Percentiles rank a stretch among this genome's conserved stretches.
These are phyloP conservation scores for Xestia c-nigrum DNA, from an alignment of 2,888 invertebrate species.

Conservation along the genomic window DNA sequence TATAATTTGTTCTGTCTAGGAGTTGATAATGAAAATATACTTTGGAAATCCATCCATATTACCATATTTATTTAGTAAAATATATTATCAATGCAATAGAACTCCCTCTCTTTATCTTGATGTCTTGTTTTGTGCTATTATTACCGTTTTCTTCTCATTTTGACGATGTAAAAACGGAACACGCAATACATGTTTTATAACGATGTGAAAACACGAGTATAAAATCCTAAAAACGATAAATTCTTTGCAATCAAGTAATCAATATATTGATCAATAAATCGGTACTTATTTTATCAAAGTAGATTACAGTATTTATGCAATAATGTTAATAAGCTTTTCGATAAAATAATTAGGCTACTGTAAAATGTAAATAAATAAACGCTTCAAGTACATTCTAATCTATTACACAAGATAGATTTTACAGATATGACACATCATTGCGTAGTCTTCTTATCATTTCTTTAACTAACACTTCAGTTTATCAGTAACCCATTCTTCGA, in stretches of 20 bases:
- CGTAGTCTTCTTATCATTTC: conserved; percentile 14
- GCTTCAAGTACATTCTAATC: neutral
- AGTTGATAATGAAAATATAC: neutral
- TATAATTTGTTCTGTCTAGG: neutral
- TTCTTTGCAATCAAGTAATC: neutral
- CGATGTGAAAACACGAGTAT: neutral
- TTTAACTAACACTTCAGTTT: conserved; percentile 1
- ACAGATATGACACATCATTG: neutral
- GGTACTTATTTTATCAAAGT: neutral
- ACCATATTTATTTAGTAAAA: neutral
- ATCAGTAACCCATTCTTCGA: neutral
- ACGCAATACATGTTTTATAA: neutral
- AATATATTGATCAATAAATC: neutral
- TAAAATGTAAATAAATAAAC: conserved; percentile 18
- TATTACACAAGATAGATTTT: conserved; percentile 11
- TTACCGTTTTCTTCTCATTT: too few species aligned
- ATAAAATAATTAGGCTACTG: conserved; percentile 19
- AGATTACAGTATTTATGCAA: neutral
- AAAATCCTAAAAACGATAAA: neutral
- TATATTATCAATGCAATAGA: neutral
- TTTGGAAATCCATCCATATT: neutral
- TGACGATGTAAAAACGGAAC: neutral
- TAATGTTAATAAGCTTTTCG: neutral
- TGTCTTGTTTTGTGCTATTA: neutral
- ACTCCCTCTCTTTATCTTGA: neutral